Evolutionary conservation across 1,140 invertebrate species (phyloP), one percentile per base, ranked within the genome.

Genomic region (Heliconius nattereri): DNA sequence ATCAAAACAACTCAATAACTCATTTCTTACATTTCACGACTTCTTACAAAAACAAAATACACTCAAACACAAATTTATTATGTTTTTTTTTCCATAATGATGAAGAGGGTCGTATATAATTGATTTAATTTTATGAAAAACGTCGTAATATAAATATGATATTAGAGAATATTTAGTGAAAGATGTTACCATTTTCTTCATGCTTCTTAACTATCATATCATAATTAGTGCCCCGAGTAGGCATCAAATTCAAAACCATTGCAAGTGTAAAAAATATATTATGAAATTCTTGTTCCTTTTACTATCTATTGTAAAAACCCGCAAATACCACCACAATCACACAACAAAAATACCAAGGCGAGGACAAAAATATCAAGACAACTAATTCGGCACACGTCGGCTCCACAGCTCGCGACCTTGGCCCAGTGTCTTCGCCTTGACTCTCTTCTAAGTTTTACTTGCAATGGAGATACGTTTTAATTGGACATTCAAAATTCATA

Each of bases 301-400:
- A 52, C 26, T 73, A 26, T 23, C 72, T 37, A 73, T 66, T 73
- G 72, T 45, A 9, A 73, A 40, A 73, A 73, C 23, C 40, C 71
- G n/a, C 71, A 71, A 35, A 71, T 66, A 32, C 32, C 32, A 32
- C 60, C 13, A 66, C 60, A 66, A 66, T 66, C 71, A 19, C 29
- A 71, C 32, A 71, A 71, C 70, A 71, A 32, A 71, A 71, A 71
- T n/a, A 71, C 32, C 2, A 74, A 74, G 54, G 37, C 72, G 72
- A 78, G 79, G 49, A 72, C 75, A n/a, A n/a, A n/a, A n/a, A n/a
- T 45, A 78, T 81, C 79, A 74, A 78, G 71, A 52, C 71, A 81
- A 76, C 76, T 76, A 78, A 81, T 78, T 78, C 77, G 80, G 78
- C 77, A 76, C 80, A 76, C 52, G 80, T 78, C 80, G 66, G 49